Base-by-base conservation (phyloP, 2,113 vertebrate genomes). In the Excalfactoria chinensis region DNA sequence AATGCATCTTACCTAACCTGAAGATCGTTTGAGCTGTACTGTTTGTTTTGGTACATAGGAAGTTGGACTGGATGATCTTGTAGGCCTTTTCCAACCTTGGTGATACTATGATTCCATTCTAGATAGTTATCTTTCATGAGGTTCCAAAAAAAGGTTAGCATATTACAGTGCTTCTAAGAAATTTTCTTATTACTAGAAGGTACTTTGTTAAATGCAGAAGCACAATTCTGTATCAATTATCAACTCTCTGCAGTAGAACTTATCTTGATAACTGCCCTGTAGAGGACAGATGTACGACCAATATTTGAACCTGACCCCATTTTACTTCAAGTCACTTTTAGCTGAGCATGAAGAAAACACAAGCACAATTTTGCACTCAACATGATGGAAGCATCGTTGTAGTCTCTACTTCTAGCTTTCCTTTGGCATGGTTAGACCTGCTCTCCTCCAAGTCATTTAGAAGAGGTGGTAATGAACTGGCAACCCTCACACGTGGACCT, bases 1-100 rank as follows among this genome's bases (percentile, higher is more conserved):
- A 89, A 70, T 40, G 28, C 17, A 25, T 56, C 30, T 26, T 41
- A 91, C 34, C 34, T 68, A 73, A 32, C 60, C 46, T 43, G 25
- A 86, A 60, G 84, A 95, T 81, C 69, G 87, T n/a, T 37, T 89
- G 48, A 83, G 48, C 55, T 81, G 9, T 60, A 79, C 67, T 46
- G 8, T 34, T 88, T 66, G 48, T 53, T 95, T 82, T 80, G 25
- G 73, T 80, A 43, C 3, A 49, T 23, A 49, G 48, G 22, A 1
- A 4, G 11, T 13, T 49, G 21, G 22, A 49, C 48, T 49, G 22
- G 48, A 12, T 49, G 48, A 49, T 23, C 22, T 49, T 7, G 11
- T 49, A 49, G 11, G 48, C 23, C 48, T 49, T 49, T 49, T 13
- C 22, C 48, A 49, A 49, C 48, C 22, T 49, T 23, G 22, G 48